Conservation (phyloP, 30 jellyfish, hydroid and myxozoan species). For the Rhopilema esculentum region DNA sequence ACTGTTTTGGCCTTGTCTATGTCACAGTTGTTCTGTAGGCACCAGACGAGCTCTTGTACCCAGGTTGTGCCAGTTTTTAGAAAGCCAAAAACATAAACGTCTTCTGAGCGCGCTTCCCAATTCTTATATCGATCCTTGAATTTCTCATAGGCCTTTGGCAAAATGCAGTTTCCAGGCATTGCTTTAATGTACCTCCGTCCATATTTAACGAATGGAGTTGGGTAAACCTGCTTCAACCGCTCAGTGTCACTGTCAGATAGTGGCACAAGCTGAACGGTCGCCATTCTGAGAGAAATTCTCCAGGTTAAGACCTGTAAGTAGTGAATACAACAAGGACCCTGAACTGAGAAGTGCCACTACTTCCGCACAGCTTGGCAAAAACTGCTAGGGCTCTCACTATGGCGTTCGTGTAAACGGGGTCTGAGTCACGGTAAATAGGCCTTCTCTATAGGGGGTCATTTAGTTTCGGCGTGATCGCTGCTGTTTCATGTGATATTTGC, state of each 20-base stretch:
- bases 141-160: neutral
- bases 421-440: too few relatives aligned
- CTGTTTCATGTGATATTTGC: too few relatives aligned
- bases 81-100: slow-evolving; percentile 13
- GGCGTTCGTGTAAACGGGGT: too few relatives aligned
- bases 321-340: too few relatives aligned
- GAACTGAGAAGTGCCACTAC: too few relatives aligned
- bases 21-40: slow-evolving; percentile 25
- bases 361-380: too few relatives aligned
- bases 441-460: too few relatives aligned
- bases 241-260: neutral
- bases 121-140: neutral
- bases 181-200: neutral
- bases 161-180: neutral
- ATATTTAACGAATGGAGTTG: neutral
- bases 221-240: neutral
- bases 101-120: slow-evolving; percentile 13
- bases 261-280: neutral
- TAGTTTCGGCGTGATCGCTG: too few relatives aligned
- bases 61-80: slow-evolving; percentile 58
- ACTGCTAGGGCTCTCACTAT: too few relatives aligned
- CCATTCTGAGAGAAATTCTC: neutral
- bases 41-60: slow-evolving; percentile 52
- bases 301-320: too few relatives aligned
- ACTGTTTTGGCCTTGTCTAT: neutral